Evolutionary conservation across 2,797 vertebrate genomes (phyloP), one percentile per base, ranked within the genome.

Genomic region (Siniperca undulata): DNA sequence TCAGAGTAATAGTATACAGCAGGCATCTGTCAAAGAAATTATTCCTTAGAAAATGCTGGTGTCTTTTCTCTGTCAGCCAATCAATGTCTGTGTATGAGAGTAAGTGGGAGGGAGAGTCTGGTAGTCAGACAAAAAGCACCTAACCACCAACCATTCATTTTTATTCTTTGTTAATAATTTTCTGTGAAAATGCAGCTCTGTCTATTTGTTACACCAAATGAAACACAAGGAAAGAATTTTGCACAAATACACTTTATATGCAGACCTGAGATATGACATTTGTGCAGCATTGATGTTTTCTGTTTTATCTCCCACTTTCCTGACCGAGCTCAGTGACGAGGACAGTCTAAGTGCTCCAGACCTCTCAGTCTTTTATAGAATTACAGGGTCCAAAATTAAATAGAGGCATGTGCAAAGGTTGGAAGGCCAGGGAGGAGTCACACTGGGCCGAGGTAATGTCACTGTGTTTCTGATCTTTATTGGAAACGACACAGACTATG

Each of bases 351-450:
- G 93, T 93, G 93, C 89, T 92, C 84, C 85, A 85, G 91, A 93
- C 92, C 89, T 88, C 77, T 90, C 85, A 27, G 83, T 85, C 85
- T 83, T 84, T 92, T 90, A 95, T 89, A 83, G 88, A 88, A 94
- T 94, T 94, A 93, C 75, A 58, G 81, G 75, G 65, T 81, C 59
- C 66, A 67, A 88, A 92, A 94, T 94, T 87, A 91, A 95, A 94
- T 93, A 83, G 91, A 90, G 77, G 80, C 86, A 87, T 89, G 90
- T 90, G 86, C 80, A 92, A 91, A 92, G 94, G 92, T 93, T 87
- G 81, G 56, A 58, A 74, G 86, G 88, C 83, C 58, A 22, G 74
- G 20, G 68, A 85, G 77, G 73, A 90, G 88, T 88, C 86, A 85
- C 81, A 77, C 76, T 34, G 80, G 74, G 78, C 84, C 36, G 80